Evolutionary conservation across 2,113 vertebrate species (phyloP), one percentile per base, ranked within the genome.

Genomic region (Oreochromis spilurus): DNA sequence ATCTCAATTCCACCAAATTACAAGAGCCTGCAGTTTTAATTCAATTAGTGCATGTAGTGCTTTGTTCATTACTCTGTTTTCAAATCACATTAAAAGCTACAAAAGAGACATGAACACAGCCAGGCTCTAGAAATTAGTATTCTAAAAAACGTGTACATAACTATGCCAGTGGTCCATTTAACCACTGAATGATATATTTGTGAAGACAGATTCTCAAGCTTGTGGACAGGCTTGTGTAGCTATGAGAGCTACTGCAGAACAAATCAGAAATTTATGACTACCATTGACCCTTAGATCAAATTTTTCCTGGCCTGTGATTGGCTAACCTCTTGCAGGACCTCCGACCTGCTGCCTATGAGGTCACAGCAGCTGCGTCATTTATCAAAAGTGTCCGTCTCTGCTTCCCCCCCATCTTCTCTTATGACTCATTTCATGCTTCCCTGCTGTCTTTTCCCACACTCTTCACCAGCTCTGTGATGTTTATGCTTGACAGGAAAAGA

Each of bases 231-330:
- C 24, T 52, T 67, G 34, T 9, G 19, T 58, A 38, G 40, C 13
- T 34, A 54, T 67, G 9, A 57, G 48, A 84, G 60, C 60, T 54
- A 43, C 72, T 48, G 91, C 82, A 5, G 48, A 12, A 26, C 83
- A 83, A 82, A 89, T 94, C 89, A 88, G 84, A 91, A 89, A 92
- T 94, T 91, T 93, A 93, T 83, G 84, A 89, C 87, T 81, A 40
- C 31, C 17, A 31, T 48, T 83, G 75, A 84, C 34, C 81, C 55
- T 52, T 31, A 79, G 91, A 94, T 90, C 84, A 78, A 89, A 88
- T 62, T 72, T 81, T 89, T 91, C 84, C 90, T 86, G 65, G 45
- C 55, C 60, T 89, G 77, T 89, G 90, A 92, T 90, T 90, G 90
- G 84, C 86, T 83, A 65, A 91, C 90, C 86, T 86, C 67, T 48